These are phyloP conservation scores for Rhopalosiphum maidis DNA, from an alignment of 1,140 invertebrate species.

Conservation along the genomic window DNA sequence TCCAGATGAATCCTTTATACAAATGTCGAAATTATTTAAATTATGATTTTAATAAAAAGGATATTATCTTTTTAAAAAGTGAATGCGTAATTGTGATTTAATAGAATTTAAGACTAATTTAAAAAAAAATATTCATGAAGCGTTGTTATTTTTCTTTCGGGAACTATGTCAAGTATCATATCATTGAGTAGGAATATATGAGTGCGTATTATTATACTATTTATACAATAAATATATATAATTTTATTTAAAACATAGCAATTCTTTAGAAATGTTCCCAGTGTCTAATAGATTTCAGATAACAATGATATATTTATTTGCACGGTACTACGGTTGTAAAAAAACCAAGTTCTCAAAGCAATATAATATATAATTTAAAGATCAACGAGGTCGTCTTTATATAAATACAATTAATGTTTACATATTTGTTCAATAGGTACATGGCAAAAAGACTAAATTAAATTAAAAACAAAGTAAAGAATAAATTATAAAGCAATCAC, in stretches of 20 bases:
- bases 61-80: not conserved
- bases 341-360: not conserved
- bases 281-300: not conserved
- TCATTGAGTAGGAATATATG: not conserved
- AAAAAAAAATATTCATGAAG: slow-evolving; percentile 9
- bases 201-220: not conserved
- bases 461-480: not conserved
- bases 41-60: not conserved
- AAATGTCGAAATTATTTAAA: not conserved
- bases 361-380: not conserved
- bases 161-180: slow-evolving; percentile 25
- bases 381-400: too few relatives aligned
- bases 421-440: too few relatives aligned
- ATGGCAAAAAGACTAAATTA: too few relatives aligned
- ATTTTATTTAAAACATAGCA: not conserved
- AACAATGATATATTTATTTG: slow-evolving; percentile 2
- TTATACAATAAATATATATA: not conserved
- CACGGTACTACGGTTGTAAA: not conserved
- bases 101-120: not conserved
- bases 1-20: not conserved
- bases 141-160: not conserved
- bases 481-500: not conserved
- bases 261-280: not conserved
- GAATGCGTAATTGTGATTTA: not conserved
- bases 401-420: too few relatives aligned